A percentile compares a stretch with the other conserved stretches of the same genome.
Evolutionary conservation across 2,113 vertebrate genomes (phyloP).

Genomic region (Mormoops blainvillei): DNA sequence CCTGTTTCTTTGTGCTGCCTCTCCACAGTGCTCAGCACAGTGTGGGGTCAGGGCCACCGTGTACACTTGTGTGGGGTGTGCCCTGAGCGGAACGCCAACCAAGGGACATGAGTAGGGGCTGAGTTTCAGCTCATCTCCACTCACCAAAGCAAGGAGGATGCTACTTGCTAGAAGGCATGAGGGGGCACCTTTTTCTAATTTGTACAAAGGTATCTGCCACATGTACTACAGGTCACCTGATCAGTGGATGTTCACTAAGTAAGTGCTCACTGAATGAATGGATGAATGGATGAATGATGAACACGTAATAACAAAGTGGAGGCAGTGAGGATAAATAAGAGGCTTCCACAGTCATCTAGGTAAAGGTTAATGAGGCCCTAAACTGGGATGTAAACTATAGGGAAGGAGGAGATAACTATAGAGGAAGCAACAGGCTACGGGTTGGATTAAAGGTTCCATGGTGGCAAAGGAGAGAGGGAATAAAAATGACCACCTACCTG

Average conservation of each 20-base stretch:
- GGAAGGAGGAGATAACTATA: neutral
- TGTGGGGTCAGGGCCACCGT: neutral
- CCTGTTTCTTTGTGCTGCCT: neutral
- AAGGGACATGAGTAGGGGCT: fast-evolving
- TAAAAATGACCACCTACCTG: neutral
- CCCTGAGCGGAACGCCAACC: neutral
- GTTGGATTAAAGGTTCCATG: neutral
- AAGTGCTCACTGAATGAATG: neutral
- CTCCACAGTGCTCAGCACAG: neutral
- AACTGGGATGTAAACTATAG: neutral
- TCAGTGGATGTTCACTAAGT: neutral
- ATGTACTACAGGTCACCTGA: neutral
- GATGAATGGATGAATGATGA: neutral
- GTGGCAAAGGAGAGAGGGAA: neutral
- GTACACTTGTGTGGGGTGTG: neutral
- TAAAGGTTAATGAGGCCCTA: neutral
- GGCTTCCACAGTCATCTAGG: neutral
- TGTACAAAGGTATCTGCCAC: neutral
- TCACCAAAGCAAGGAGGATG: neutral
- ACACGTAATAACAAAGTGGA: neutral
- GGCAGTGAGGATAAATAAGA: neutral
- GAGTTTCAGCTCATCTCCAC: neutral
- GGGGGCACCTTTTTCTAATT: neutral
- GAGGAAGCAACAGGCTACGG: neutral
- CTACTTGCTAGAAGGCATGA: neutral